These are phyloP conservation scores for Brachyhypopomus gauderio DNA, from an alignment of 2,113 vertebrate genomes.

Conservation along the genomic window DNA sequence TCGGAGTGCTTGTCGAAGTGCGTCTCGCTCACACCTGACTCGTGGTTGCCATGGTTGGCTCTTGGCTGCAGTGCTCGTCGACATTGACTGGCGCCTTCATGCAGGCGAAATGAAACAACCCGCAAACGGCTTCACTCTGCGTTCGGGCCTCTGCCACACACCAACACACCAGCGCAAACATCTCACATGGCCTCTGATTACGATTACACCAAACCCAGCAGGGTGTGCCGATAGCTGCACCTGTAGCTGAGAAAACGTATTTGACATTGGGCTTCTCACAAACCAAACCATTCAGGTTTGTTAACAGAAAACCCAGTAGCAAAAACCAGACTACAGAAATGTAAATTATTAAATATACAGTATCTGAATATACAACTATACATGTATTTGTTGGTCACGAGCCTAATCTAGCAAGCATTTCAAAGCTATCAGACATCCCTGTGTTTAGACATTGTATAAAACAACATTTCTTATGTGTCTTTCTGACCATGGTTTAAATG, in stretches of 20 bases:
- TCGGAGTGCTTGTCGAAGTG: not conserved
- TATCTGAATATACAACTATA: not conserved
- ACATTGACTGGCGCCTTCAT: slow-evolving; percentile 25
- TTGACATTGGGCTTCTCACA: not conserved
- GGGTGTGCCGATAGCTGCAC: not conserved
- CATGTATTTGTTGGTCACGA: too few relatives aligned
- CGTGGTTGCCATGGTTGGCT: not conserved
- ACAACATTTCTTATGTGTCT: not conserved
- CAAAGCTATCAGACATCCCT: too few relatives aligned
- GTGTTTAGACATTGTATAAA: not conserved
- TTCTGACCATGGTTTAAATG: slow-evolving; percentile 42
- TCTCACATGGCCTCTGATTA: not conserved
- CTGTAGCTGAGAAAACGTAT: not conserved
- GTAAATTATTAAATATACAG: not conserved
- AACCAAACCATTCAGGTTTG: not conserved
- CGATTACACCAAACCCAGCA: not conserved
- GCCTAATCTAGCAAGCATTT: not conserved
- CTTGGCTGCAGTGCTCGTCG: not conserved
- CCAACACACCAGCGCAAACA: not conserved
- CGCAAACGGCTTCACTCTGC: slow-evolving; percentile 9
- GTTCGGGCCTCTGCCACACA: not conserved
- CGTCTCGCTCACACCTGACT: not conserved
- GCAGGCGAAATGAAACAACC: not conserved
- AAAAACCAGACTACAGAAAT: not conserved
- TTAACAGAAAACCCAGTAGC: not conserved